A percentile compares a stretch with the other conserved stretches of the same genome.
Conservation (phyloP, 2,113 vertebrate genomes). For the Hippotragus niger region DNA sequence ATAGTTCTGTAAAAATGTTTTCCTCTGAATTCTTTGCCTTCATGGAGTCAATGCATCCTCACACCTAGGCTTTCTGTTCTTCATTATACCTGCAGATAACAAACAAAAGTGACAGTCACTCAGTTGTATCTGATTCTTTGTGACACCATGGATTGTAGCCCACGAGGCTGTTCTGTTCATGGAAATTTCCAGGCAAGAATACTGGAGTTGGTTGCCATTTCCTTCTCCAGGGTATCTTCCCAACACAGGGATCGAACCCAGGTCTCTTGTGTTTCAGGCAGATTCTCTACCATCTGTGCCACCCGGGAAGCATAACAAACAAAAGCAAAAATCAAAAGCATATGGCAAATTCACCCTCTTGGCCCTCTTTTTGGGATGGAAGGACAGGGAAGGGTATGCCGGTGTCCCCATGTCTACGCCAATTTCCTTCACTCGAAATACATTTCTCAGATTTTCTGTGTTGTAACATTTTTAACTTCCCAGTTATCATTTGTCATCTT, state of each 20-base stretch:
- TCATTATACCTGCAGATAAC: neutral
- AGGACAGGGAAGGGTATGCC: neutral
- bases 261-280: neutral
- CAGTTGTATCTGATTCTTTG: neutral
- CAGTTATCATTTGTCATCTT: neutral
- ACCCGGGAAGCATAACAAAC: neutral
- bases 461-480: neutral
- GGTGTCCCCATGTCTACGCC: accelerated
- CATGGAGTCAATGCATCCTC: neutral
- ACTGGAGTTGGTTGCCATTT: neutral
- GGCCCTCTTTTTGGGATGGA: accelerated
- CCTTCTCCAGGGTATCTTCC: neutral
- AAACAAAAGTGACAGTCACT: neutral
- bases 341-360: neutral
- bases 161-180: accelerated
- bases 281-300: neutral
- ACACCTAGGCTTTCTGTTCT: neutral
- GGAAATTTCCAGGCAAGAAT: neutral
- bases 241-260: neutral
- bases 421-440: neutral
- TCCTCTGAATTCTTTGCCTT: neutral
- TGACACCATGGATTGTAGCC: neutral
- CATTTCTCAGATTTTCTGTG: neutral
- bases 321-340: neutral
- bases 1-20: neutral